Base-by-base conservation (phyloP, 2,888 invertebrate genomes). In the Pseudolycoriella hygida region DNA sequence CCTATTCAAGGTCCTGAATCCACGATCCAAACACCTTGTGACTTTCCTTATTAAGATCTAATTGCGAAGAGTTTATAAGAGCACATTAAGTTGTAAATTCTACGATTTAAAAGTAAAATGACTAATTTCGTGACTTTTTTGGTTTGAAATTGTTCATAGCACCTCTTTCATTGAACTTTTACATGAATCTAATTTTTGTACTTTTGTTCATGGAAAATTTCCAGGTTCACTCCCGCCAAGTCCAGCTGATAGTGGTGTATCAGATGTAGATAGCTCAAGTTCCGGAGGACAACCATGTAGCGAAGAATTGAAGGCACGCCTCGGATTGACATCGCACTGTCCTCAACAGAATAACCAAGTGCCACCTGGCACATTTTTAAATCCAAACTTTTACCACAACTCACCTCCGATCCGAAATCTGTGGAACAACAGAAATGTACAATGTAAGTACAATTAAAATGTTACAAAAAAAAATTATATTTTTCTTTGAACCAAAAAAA, bases 201-300 rank as follows among this genome's bases (percentile, higher is more conserved):
- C 25, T 25, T 25, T 25, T 25, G 8, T 25, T 25, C 8, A 25
- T 8, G 25, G 8, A 25, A 25, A 25, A 25, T 25, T 34, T 34
- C 2, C 71, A 86, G 93, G 92, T 66, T 93, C 93, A 57, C 78
- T 94, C 61, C 94, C 94, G 51, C 93, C 94, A 45, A 93, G 92
- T 65, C 94, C 94, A 51, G 93, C 93, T 45, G 94, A 96, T 73
- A 92, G 90, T 62, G 94, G 94, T 50, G 93, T 94, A 44, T 92
- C 90, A 48, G 94, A 94, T 68, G 90, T 94, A 57, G 94, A 94
- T 69, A 90, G 90, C 55, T 90, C 90, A 52, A 90, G 88, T 55
- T 79, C 79, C 39, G 80, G 81, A 50, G 84, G 77, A 50, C 76
- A 76, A 61, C 70, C 66, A 40, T 66, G 66, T 50, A 65, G 64